A percentile compares a stretch with the other conserved stretches of the same genome.
These are phyloP conservation scores for Etheostoma perlongum DNA, from an alignment of 2,797 vertebrate genomes.

Conservation along the genomic window DNA sequence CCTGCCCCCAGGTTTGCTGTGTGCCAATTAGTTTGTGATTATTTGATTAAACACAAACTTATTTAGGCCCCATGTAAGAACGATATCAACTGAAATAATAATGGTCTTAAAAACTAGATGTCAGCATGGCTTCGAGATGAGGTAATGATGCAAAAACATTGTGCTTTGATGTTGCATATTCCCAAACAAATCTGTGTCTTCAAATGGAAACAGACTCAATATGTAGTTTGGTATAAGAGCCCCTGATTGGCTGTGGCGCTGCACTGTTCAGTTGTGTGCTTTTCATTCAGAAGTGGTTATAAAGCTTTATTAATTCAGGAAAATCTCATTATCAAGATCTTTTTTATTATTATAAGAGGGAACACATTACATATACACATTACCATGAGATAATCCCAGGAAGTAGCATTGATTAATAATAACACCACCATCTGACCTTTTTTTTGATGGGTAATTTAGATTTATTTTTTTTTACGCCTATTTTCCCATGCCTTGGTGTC, in stretches of 20 bases:
- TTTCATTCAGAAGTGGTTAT: neutral
- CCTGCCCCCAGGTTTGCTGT: conserved; percentile 29
- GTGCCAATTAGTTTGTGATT: conserved; percentile 31
- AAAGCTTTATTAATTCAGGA: neutral
- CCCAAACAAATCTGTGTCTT: neutral
- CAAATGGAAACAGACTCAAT: neutral
- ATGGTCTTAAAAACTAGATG: neutral
- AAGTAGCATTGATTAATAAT: neutral
- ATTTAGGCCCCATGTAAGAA: neutral
- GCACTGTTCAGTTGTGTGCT: neutral
- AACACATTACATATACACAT: too few relatives aligned
- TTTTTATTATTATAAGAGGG: too few relatives aligned
- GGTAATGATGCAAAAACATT: neutral
- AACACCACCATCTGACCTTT: too few relatives aligned
- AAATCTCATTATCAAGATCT: neutral
- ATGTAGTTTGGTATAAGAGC: neutral
- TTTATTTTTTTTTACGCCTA: too few relatives aligned
- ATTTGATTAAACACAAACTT: conserved; percentile 23
- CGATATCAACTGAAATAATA: conserved; percentile 5
- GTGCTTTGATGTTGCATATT: conserved; percentile 1
- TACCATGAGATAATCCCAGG: neutral
- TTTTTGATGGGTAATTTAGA: too few relatives aligned
- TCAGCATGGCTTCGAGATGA: conserved; percentile 5
- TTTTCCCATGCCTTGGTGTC: too few relatives aligned
- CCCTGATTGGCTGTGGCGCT: neutral